Base-by-base conservation (phyloP, 2,888 invertebrate species). In the Dioctria linearis region DNA sequence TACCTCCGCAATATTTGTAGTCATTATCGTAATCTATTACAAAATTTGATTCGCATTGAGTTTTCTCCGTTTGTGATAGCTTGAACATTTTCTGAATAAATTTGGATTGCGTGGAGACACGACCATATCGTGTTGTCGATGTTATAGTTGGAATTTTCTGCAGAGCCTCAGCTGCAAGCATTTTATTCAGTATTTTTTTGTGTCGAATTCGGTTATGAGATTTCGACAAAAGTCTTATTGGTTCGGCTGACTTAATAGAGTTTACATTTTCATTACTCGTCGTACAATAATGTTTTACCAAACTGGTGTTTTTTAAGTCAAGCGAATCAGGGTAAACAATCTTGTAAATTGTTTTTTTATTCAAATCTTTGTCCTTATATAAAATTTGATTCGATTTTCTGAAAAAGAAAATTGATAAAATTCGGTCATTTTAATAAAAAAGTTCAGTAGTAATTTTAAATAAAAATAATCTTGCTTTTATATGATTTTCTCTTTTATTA, bases 41-140 rank as follows among this genome's bases (percentile, higher is more conserved):
- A 63, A 67, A 73, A 73, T 5, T 54, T 13, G 40, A 40, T 9
- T 54, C 39, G 1, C 42, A 13, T 43, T 54, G 40, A 4, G 46
- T 54, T 73, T 78, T 57, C 11, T 80, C 73, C 8, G 43, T 75
- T 75, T 69, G 40, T 8, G 42, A 37, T 0, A 78, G 61, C 42
- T 78, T 57, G 40, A 59, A 71, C 46, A 61, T 37, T 46, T 46
- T 43, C 11, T 78, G 49, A 43, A 81, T 79, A 63, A 79, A 69
- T 37, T 57, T 42, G 3, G 82, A 80, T 25, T 78, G 80, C 67
- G 80, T 80, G 11, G 79, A 81, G 0, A 80, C 9, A 37, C 83
- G 69, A 42, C 83, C 83, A 43, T 40, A 82, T 65, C 82, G 49
- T 40, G 80, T 79, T 4, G 66, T 49, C 13, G 49, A 25, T 9